Conservation (phyloP, 2,888 invertebrate genomes). For the Acronicta aceris region DNA sequence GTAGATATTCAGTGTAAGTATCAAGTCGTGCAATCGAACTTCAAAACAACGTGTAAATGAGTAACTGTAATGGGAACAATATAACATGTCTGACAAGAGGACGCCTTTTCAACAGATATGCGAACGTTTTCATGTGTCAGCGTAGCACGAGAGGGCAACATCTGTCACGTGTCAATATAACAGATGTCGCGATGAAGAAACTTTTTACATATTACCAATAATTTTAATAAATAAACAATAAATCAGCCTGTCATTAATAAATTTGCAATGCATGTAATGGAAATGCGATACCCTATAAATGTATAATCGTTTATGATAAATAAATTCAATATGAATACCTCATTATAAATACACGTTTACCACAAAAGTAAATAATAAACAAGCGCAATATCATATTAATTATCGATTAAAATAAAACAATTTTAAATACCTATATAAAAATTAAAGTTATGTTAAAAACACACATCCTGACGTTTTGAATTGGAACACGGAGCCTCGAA, state of each 20-base stretch:
- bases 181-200: constrained; percentile 10
- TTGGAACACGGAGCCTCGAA: constrained; percentile 13
- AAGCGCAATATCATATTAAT: too few species aligned
- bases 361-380: not conserved
- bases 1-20: too few species aligned
- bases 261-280: constrained; percentile 21
- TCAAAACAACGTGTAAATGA: constrained; percentile 49
- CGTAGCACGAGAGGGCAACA: constrained; percentile 21
- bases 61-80: constrained; percentile 63
- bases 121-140: constrained; percentile 52
- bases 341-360: not conserved
- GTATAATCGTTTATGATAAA: constrained; percentile 16
- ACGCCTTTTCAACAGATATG: constrained; percentile 53
- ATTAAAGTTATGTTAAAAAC: too few species aligned
- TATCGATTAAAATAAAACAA: too few species aligned
- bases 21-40: not conserved
- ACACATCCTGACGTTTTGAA: constrained; percentile 2
- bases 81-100: constrained; percentile 42
- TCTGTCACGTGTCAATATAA: constrained; percentile 16
- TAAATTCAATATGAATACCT: constrained; percentile 9
- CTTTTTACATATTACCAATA: constrained; percentile 20
- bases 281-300: constrained; percentile 11
- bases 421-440: too few species aligned
- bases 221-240: constrained; percentile 24
- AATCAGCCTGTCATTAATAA: constrained; percentile 30